Base-by-base conservation (phyloP, 2,113 vertebrate species). In the Rhinogobius similis region DNA sequence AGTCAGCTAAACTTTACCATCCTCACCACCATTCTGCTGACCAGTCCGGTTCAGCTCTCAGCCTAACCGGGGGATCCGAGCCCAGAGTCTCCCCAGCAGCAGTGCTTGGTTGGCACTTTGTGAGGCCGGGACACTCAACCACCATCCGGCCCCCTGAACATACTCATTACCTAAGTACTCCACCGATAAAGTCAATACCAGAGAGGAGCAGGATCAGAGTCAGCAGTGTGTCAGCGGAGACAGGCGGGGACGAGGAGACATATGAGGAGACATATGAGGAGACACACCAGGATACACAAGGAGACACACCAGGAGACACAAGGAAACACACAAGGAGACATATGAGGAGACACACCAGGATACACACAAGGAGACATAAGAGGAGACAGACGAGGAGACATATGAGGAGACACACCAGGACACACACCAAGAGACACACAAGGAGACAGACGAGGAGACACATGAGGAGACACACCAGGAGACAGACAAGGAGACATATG, bases 141-240 rank as follows among this genome's bases (percentile, higher is more conserved):
- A 53, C 65, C 61, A 67, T 84, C 78, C 38, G 32, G 68, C 43
- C 56, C 76, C 64, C 73, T 38, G 61, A 74, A 69, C 26, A 74
- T 26, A 44, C 62, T 83, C 67, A 70, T 79, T 72, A 75, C 48
- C 26, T 58, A 48, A 70, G 65, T 83, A 82, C 75, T 67, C 62
- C 20, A 52, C 78, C 62, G 71, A 79, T 62, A 64, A 61, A 55
- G 62, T 68, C 72, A 73, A 73, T 70, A 77, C 55, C 18, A 41
- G 52, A 53, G 65, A 32, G 27, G 36, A 24, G 59, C 8, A 55
- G 10, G 61, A 36, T 16, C n/a, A 23, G 16, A 39, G 24, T 56
- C 53, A 23, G 58, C 61, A 59, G 10, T 24, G 69, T 50, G 29
- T 29, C 29, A 29, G 29, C 29, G 29, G 29, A 29, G 5, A 29